Evolutionary conservation across 2,888 invertebrate species (phyloP).

Genomic region (Ditula angustiorana): DNA sequence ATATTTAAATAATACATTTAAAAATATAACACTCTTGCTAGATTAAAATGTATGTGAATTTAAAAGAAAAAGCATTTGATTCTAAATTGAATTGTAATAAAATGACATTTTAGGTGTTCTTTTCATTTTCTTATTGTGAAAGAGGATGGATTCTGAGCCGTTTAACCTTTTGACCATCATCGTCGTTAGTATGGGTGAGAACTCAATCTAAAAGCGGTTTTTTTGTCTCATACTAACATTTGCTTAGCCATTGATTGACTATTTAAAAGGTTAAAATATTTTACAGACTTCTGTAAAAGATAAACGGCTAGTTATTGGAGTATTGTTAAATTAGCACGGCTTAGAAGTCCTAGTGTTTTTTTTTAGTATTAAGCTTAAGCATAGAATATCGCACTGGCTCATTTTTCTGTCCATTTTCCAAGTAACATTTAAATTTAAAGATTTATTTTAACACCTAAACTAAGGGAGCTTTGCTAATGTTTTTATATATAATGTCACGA

Average conservation of each 20-base stretch:
- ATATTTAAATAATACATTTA: constrained; percentile 63
- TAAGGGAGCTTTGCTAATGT: neutral
- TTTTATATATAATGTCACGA: too few species aligned
- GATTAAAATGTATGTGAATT: constrained; percentile 79
- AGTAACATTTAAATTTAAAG: neutral
- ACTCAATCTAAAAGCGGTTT: neutral
- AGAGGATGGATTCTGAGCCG: constrained; percentile 18
- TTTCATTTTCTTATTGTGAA: constrained; percentile 53
- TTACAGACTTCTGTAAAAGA: constrained; percentile 24
- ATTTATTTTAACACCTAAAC: neutral
- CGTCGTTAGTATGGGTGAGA: neutral
- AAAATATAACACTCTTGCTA: constrained; percentile 73
- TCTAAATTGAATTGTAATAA: constrained; percentile 83
- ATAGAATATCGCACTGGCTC: constrained; percentile 57
- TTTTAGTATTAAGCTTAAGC: constrained; percentile 56
- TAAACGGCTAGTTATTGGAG: constrained; percentile 16
- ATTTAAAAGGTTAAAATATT: constrained; percentile 26
- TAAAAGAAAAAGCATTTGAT: constrained; percentile 81
- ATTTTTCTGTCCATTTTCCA: constrained; percentile 47
- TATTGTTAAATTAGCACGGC: constrained; percentile 43
- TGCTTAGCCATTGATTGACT: neutral
- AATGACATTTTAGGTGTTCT: constrained; percentile 77
- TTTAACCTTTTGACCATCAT: constrained; percentile 31
- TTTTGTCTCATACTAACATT: neutral
- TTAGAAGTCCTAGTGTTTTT: constrained; percentile 52